phyloP scores from a whole-genome alignment of 2,888 invertebrate species.

The Chromoteleia sp. region DNA sequence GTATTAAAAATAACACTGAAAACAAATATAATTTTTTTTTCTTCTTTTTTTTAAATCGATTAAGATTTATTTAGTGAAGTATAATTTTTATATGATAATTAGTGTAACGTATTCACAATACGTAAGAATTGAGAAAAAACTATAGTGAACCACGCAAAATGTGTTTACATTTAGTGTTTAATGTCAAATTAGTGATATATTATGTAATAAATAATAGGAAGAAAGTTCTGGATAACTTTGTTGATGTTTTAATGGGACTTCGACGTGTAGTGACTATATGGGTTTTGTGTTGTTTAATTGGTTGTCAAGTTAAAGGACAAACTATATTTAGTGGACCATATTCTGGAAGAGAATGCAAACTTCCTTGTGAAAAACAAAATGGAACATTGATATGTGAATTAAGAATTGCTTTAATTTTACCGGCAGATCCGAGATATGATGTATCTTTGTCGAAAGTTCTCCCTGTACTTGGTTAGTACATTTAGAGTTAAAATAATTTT shows the following conservation, averaged over 20 bases:
- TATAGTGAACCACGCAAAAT: not conserved
- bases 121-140: not conserved
- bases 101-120: no score
- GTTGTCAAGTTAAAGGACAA: conserved; percentile 13
- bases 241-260: conserved; percentile 67
- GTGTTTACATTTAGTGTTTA: not conserved
- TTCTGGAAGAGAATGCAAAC: conserved; percentile 84
- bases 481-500: not conserved
- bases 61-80: conserved; percentile 1
- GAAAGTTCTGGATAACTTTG: not conserved
- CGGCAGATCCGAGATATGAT: conserved; percentile 87
- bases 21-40: not conserved
- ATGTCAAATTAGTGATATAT: not conserved
- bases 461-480: conserved; percentile 85
- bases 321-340: conserved; percentile 78
- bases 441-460: conserved; percentile 89
- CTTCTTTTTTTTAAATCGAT: not conserved
- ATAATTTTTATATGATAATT: not conserved
- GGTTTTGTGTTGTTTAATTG: conserved; percentile 42
- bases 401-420: conserved; percentile 88
- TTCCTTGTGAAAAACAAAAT: conserved; percentile 84
- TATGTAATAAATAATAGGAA: not conserved
- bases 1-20: no score
- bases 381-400: conserved; percentile 86
- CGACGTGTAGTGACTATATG: conserved; percentile 36